These are phyloP conservation scores for Apus apus DNA, from an alignment of 2,113 vertebrate species.

Conservation along the genomic window DNA sequence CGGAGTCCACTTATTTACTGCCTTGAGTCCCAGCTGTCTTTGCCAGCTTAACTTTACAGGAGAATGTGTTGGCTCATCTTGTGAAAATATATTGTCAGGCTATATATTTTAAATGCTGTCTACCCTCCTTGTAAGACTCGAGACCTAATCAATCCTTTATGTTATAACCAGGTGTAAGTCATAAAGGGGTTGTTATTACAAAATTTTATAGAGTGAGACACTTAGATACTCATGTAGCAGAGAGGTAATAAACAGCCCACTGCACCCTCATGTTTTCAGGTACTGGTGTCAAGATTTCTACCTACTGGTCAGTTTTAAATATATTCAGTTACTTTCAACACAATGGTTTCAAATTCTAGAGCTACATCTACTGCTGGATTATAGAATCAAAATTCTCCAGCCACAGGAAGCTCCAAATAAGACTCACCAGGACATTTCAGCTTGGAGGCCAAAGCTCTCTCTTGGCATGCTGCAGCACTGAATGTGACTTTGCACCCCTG, in stretches of 20 bases:
- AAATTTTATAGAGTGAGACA: slow-evolving; percentile 68
- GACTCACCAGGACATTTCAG: not conserved
- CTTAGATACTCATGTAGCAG: slow-evolving; percentile 33
- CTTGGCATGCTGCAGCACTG: fast-evolving
- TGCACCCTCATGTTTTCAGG: not conserved
- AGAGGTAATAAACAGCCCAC: slow-evolving; percentile 49
- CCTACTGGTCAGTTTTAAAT: not conserved
- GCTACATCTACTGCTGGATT: not conserved
- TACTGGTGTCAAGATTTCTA: not conserved
- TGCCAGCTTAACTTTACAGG: slow-evolving; percentile 38
- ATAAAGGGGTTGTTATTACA: slow-evolving; percentile 76
- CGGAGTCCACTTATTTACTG: slow-evolving; percentile 57
- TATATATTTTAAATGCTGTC: slow-evolving; percentile 71
- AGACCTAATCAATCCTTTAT: slow-evolving; percentile 74
- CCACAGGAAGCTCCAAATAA: not conserved
- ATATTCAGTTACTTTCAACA: not conserved
- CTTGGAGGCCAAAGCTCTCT: not conserved
- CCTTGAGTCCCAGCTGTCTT: not conserved
- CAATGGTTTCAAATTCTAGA: not conserved
- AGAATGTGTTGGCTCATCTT: slow-evolving; percentile 41
- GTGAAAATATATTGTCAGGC: slow-evolving; percentile 67
- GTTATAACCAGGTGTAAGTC: slow-evolving; percentile 74
- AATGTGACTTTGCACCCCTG: not conserved
- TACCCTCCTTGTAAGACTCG: slow-evolving; percentile 64
- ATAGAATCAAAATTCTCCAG: not conserved